These are phyloP conservation scores for Alviniconcha marisindica DNA, from an alignment of 1,140 invertebrate genomes.

Conservation along the genomic window DNA sequence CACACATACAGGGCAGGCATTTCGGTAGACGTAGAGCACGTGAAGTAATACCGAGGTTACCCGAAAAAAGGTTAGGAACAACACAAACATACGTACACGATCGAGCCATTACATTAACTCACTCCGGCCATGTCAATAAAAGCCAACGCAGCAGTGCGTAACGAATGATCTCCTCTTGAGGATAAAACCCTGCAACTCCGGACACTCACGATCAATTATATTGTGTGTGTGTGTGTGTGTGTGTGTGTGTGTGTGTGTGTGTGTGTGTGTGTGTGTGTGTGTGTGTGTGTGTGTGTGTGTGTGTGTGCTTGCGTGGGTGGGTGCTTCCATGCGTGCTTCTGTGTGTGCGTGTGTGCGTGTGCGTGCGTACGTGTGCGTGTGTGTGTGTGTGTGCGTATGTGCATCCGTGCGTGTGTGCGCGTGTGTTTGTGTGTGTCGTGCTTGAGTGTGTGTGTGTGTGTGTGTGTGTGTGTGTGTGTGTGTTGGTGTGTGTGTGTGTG, in stretches of 20 bases:
- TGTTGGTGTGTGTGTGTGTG: background rate
- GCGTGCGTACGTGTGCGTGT: conserved; percentile 4
- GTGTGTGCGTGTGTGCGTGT: background rate
- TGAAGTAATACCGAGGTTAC: background rate
- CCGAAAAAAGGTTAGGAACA: background rate
- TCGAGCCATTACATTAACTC: background rate
- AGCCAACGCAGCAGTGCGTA: background rate
- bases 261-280: background rate
- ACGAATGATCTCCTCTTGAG: too few species aligned
- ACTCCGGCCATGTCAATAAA: background rate
- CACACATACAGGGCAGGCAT: too few species aligned
- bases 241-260: background rate
- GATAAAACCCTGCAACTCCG: too few species aligned
- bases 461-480: background rate
- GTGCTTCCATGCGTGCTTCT: background rate
- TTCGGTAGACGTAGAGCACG: background rate
- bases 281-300: background rate
- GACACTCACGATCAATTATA: too few species aligned
- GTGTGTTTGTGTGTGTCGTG: background rate
- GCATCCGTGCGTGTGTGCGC: background rate
- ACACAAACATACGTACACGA: background rate
- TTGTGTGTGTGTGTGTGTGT: conserved; percentile 10
- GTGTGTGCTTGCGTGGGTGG: background rate
- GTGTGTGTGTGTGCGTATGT: conserved; percentile 7
- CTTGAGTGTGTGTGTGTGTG: background rate